Percentiles rank a stretch among this genome's conserved stretches.
Evolutionary conservation across 2,113 vertebrate species (phyloP).

Genomic region (Laticauda colubrina): DNA sequence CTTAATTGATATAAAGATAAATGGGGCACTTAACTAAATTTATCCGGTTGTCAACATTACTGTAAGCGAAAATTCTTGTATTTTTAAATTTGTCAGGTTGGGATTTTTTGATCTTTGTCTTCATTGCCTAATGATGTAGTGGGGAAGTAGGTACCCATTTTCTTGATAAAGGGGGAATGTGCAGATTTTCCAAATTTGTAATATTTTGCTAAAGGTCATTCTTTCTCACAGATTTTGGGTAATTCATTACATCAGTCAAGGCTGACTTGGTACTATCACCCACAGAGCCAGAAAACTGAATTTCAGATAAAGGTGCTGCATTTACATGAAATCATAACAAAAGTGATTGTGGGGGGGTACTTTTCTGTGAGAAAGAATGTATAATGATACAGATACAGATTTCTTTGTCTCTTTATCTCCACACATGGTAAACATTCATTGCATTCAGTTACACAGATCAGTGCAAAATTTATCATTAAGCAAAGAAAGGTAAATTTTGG

Average conservation of each 20-base stretch:
- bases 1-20: background rate
- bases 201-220: background rate
- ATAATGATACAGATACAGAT: too few species aligned
- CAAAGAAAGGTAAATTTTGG: background rate
- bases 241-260: background rate
- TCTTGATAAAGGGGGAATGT: background rate
- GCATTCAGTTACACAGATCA: background rate
- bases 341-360: background rate
- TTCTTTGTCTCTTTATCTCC: background rate
- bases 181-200: background rate
- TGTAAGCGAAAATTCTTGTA: background rate
- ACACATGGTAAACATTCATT: background rate
- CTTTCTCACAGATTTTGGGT: background rate
- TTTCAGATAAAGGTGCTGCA: background rate
- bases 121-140: background rate
- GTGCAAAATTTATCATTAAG: background rate
- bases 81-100: background rate
- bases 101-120: background rate
- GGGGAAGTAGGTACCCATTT: background rate
- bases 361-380: background rate
- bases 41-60: background rate
- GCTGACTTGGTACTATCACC: background rate
- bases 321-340: background rate
- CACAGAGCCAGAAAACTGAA: background rate
- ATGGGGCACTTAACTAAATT: background rate